Percentiles rank a stretch among this genome's conserved stretches.
These are phyloP conservation scores for Sanderia malayensis DNA, from an alignment of 30 jellyfish, hydroid and myxozoan genomes.

Conservation along the genomic window DNA sequence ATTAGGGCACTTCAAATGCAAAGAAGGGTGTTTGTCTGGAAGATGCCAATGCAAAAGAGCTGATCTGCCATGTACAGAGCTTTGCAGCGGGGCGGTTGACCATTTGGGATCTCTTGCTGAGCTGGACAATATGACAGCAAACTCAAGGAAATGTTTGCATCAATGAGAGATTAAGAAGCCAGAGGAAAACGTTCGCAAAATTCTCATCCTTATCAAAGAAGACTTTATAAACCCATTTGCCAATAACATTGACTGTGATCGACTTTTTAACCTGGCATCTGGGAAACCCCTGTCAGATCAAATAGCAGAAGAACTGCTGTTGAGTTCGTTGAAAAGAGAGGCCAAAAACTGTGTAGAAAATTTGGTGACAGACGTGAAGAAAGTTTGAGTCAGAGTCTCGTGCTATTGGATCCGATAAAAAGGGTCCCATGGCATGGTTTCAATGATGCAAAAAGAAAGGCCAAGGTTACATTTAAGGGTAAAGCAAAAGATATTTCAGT, in stretches of 20 bases:
- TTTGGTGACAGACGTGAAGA: no score
- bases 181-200: constrained; percentile 11
- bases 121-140: not conserved
- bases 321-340: no score
- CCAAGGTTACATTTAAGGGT: constrained; percentile 1
- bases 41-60: not conserved
- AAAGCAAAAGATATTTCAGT: not conserved
- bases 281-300: not conserved
- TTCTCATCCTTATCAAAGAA: constrained; percentile 18
- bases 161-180: constrained; percentile 32
- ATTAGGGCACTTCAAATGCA: not conserved
- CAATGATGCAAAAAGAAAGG: not conserved
- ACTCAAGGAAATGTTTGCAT: constrained; percentile 24
- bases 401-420: no score
- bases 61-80: no score
- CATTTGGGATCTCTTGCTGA: constrained; percentile 8
- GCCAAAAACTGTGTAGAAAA: no score
- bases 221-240: constrained; percentile 48
- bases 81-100: constrained; percentile 14
- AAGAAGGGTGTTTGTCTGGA: not conserved
- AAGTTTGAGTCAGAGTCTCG: not conserved
- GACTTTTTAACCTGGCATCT: not conserved
- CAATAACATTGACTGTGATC: not conserved
- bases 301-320: not conserved
- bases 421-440: constrained; percentile 13